phyloP scores from a whole-genome alignment of 2,113 vertebrate genomes.

The Trogon melanurus region DNA sequence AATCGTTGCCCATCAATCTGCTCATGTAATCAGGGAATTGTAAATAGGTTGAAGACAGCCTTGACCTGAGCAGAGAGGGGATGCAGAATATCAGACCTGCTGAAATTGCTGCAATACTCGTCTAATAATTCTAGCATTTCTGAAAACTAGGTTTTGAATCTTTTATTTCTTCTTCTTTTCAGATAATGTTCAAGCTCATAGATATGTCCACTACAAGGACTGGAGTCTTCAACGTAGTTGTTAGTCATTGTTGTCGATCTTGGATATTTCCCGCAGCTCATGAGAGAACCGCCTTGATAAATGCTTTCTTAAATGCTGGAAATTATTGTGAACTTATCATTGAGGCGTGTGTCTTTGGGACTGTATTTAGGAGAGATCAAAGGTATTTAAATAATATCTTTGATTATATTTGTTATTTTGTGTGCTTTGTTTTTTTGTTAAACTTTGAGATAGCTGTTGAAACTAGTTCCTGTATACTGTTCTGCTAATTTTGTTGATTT shows the following conservation, averaged over 20 bases:
- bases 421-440: neutral
- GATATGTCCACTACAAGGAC: conserved; percentile 88
- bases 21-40: neutral
- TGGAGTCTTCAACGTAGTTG: conserved; percentile 88
- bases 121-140: neutral
- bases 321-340: conserved; percentile 81
- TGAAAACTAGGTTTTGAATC: neutral
- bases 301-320: conserved; percentile 77
- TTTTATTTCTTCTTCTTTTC: conserved; percentile 24
- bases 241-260: conserved; percentile 86
- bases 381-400: conserved; percentile 74
- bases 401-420: neutral
- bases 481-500: conserved; percentile 8
- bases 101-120: neutral
- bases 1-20: neutral
- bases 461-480: neutral
- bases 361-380: conserved; percentile 91
- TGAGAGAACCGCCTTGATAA: neutral
- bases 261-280: conserved; percentile 78
- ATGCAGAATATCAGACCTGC: neutral
- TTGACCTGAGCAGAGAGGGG: neutral
- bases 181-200: conserved; percentile 86
- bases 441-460: neutral
- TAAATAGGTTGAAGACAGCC: neutral
- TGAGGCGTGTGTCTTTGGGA: conserved; percentile 90